These are phyloP conservation scores for Drosophila picticornis DNA, from an alignment of 2,888 invertebrate species.

Conservation along the genomic window DNA sequence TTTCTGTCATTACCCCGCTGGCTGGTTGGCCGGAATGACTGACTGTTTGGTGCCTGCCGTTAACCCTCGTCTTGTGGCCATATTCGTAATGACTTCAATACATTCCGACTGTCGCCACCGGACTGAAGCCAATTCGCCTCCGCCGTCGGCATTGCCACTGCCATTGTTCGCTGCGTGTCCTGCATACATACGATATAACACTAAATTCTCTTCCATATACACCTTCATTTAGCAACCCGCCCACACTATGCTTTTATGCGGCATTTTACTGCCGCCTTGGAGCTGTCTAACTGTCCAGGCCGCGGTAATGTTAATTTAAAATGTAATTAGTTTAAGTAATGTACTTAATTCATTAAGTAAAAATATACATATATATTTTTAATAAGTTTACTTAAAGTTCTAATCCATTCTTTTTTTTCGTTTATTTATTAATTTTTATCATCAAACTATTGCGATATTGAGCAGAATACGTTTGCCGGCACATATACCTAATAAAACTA, in stretches of 20 bases:
- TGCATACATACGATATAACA: slow-evolving; percentile 64
- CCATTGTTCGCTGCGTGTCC: slow-evolving; percentile 69
- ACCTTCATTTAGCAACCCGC: slow-evolving; percentile 2
- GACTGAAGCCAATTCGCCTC: slow-evolving; percentile 49
- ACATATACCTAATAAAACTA: slow-evolving; percentile 11
- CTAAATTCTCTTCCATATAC: background rate
- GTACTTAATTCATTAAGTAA: too few species aligned
- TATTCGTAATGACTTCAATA: slow-evolving; percentile 80
- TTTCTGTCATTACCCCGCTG: slow-evolving; percentile 81
- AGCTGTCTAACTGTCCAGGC: slow-evolving; percentile 44
- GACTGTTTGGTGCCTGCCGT: slow-evolving; percentile 47
- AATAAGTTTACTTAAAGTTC: background rate
- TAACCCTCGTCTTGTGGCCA: slow-evolving; percentile 72
- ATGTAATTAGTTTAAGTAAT: slow-evolving; percentile 82
- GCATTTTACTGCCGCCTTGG: slow-evolving; percentile 56
- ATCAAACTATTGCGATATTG: background rate
- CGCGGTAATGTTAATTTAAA: slow-evolving; percentile 74
- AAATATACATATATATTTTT: too few species aligned
- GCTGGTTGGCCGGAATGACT: slow-evolving; percentile 53
- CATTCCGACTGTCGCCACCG: slow-evolving; percentile 76
- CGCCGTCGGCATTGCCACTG: slow-evolving; percentile 33
- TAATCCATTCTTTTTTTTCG: background rate
- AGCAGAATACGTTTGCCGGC: slow-evolving; percentile 12
- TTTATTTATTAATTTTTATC: background rate
- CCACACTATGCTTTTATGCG: slow-evolving; percentile 47